These are phyloP conservation scores for Cyanocitta stelleri DNA, from an alignment of 2,113 vertebrate species.

Conservation along the genomic window DNA sequence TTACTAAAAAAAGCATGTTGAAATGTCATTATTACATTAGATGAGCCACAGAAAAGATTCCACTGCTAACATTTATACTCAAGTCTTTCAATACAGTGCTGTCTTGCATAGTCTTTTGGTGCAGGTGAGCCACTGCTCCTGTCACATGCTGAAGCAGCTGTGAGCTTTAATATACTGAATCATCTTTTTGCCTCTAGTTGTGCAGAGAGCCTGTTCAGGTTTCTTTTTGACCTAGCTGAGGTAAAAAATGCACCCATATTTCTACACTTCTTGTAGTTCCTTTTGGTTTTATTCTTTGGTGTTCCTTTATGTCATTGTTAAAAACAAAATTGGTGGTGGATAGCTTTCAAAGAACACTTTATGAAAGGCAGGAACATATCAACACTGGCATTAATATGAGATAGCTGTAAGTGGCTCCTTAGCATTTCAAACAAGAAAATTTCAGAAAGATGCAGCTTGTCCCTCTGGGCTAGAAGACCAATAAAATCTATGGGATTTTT, in stretches of 20 bases:
- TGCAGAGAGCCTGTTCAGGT: not conserved
- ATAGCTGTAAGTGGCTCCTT: not conserved
- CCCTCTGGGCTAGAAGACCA: not conserved
- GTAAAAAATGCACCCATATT: not conserved
- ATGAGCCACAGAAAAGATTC: not conserved
- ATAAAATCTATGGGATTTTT: not conserved
- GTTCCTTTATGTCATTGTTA: not conserved
- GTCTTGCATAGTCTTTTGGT: accelerated
- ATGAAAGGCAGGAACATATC: not conserved
- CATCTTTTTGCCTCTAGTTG: not conserved
- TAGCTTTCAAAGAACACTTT: not conserved
- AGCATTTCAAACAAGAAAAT: not conserved
- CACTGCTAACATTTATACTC: not conserved
- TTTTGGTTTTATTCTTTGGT: not conserved
- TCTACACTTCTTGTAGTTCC: not conserved
- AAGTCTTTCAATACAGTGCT: not conserved
- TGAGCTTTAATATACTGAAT: not conserved
- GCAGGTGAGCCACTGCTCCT: not conserved
- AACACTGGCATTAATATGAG: not conserved
- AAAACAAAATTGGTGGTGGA: not conserved
- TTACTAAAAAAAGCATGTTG: not conserved
- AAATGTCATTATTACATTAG: not conserved
- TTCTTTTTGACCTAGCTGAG: not conserved
- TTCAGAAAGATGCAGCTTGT: not conserved
- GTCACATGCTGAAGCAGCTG: not conserved